phyloP scores from a whole-genome alignment of 1,140 invertebrate genomes.

The Monochamus saltuarius region DNA sequence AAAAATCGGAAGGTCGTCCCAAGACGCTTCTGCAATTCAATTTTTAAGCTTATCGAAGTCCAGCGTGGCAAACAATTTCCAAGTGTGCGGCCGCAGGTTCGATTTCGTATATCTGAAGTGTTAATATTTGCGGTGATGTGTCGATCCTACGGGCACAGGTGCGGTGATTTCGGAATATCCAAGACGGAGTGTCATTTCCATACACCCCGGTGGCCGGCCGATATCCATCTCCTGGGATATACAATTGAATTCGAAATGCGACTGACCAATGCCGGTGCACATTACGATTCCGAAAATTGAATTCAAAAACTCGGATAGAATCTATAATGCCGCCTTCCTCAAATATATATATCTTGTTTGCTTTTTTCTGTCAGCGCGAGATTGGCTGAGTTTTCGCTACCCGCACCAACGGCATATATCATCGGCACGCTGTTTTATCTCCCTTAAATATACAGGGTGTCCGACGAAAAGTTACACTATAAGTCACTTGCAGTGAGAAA shows the following conservation, averaged over 20 bases:
- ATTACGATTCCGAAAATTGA: slow-evolving; percentile 52
- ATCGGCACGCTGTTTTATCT: too few relatives aligned
- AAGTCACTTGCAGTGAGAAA: too few relatives aligned
- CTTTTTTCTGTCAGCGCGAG: too few relatives aligned
- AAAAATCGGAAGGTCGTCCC: too few relatives aligned
- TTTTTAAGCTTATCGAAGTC: too few relatives aligned
- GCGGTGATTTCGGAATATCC: slow-evolving; percentile 49
- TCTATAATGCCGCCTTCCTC: slow-evolving; percentile 49
- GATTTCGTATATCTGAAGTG: slow-evolving; percentile 35
- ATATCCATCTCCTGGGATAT: slow-evolving; percentile 51
- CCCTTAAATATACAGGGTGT: too few relatives aligned
- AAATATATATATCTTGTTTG: slow-evolving; percentile 44
- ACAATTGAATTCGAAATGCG: slow-evolving; percentile 52
- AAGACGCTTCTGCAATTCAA: too few relatives aligned
- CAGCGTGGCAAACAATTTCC: not conserved
- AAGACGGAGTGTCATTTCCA: slow-evolving; percentile 45
- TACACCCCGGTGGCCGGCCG: slow-evolving; percentile 44
- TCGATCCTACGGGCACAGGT: slow-evolving; percentile 40
- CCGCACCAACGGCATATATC: too few relatives aligned
- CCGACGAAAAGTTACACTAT: too few relatives aligned
- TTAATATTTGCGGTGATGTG: slow-evolving; percentile 43
- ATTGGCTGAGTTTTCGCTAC: not conserved
- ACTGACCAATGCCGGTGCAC: slow-evolving; percentile 51
- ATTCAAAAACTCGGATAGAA: slow-evolving; percentile 53
- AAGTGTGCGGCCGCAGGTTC: not conserved